These are phyloP conservation scores for Ophion ventricosus DNA, from an alignment of 2,888 invertebrate genomes.

Conservation along the genomic window DNA sequence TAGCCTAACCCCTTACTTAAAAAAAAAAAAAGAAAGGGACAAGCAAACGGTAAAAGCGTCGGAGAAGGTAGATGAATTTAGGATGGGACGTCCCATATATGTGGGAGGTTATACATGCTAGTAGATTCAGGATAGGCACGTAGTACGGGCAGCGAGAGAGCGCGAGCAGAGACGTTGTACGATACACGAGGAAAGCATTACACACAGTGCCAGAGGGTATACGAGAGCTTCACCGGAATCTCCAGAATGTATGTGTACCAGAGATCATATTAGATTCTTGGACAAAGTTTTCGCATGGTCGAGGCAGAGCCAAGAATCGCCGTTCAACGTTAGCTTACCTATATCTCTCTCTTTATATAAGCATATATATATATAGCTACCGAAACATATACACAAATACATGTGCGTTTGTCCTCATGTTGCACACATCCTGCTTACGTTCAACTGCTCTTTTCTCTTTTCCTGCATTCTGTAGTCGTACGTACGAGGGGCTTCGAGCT, in stretches of 20 bases:
- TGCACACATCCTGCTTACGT: constrained; percentile 8
- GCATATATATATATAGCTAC: not conserved
- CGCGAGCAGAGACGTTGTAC: constrained; percentile 7
- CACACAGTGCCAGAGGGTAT: constrained; percentile 55
- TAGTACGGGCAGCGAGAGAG: constrained; percentile 2
- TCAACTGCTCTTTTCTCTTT: constrained; percentile 21
- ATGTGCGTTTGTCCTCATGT: not conserved
- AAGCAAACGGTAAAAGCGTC: not conserved
- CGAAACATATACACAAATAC: not conserved
- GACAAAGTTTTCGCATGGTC: constrained; percentile 82
- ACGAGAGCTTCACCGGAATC: constrained; percentile 73
- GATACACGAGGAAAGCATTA: constrained; percentile 8
- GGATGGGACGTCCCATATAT: not conserved
- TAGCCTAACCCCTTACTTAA: too few relatives aligned
- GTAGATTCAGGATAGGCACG: constrained; percentile 1
- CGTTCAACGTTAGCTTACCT: constrained; percentile 67
- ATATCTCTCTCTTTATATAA: constrained; percentile 49
- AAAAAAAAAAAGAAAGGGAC: not conserved
- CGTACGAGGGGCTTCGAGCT: constrained; percentile 11
- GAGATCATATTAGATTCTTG: constrained; percentile 83
- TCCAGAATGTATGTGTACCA: constrained; percentile 80
- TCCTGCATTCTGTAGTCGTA: constrained; percentile 28
- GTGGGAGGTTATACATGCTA: not conserved
- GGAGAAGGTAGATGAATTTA: not conserved
- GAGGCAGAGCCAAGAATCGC: constrained; percentile 74